Conservation (phyloP, 2,797 vertebrate genomes). For the Galago senegalensis region DNA sequence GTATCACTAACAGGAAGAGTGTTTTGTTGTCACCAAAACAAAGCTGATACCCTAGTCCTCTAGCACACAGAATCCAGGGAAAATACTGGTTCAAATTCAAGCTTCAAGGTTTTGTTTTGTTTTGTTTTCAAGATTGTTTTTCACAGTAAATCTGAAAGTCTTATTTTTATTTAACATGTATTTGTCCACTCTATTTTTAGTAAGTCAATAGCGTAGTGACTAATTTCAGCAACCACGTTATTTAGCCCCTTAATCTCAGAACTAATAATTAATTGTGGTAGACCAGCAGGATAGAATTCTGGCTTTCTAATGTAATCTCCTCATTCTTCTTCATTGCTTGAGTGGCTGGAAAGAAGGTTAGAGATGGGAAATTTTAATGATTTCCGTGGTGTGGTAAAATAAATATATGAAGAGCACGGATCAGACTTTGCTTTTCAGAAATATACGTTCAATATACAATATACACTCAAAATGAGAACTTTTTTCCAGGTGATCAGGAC, state of each 20-base stretch:
- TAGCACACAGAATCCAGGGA: not conserved
- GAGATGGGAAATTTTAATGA: not conserved
- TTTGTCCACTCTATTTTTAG: constrained; percentile 14
- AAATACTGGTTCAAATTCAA: not conserved
- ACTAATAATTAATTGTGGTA: not conserved
- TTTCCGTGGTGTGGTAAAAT: not conserved
- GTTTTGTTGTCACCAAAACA: not conserved
- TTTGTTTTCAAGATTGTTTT: constrained; percentile 48
- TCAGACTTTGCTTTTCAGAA: not conserved
- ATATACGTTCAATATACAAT: not conserved
- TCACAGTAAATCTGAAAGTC: constrained; percentile 22
- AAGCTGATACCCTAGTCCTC: not conserved
- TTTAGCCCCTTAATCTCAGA: not conserved
- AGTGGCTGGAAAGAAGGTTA: not conserved
- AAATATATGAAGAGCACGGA: not conserved
- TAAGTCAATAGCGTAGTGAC: not conserved
- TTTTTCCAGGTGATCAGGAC: not conserved
- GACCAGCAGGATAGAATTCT: constrained; percentile 1
- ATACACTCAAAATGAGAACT: not conserved
- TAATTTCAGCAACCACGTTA: not conserved
- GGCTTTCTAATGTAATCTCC: not conserved
- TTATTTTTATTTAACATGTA: not conserved
- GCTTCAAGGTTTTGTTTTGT: not conserved
- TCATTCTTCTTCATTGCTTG: not conserved
- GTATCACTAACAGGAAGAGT: not conserved